Conservation (phyloP, 1,140 invertebrate genomes). For the Atta texana region DNA sequence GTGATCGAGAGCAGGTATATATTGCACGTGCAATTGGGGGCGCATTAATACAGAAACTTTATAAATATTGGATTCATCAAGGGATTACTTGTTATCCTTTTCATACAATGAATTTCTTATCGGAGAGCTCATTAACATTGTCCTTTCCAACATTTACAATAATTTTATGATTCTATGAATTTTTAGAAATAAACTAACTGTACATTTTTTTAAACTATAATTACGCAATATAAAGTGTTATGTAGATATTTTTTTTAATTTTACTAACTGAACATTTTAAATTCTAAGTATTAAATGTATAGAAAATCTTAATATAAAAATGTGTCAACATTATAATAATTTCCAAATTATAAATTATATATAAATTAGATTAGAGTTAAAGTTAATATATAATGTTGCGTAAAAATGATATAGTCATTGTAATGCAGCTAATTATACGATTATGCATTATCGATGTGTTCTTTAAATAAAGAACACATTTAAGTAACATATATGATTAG, state of each 20-base stretch:
- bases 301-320: neutral
- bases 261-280: neutral
- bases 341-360: neutral
- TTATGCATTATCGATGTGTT: neutral
- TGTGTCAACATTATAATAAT: neutral
- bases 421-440: neutral
- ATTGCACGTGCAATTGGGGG: neutral
- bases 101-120: neutral
- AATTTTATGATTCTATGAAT: neutral
- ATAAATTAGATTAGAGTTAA: neutral
- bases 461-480: too few relatives aligned
- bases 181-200: neutral
- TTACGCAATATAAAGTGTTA: neutral
- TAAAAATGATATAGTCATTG: neutral
- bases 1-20: conserved; percentile 45
- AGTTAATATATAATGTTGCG: neutral
- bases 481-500: neutral
- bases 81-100: conserved; percentile 25
- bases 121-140: neutral
- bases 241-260: neutral
- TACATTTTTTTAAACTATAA: neutral
- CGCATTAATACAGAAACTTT: conserved; percentile 46
- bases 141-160: too few relatives aligned
- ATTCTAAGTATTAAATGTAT: neutral
- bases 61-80: conserved; percentile 10